Percentiles rank a stretch among this genome's conserved stretches.
These are phyloP conservation scores for Nerophis ophidion DNA, from an alignment of 2,113 vertebrate genomes.

Conservation along the genomic window DNA sequence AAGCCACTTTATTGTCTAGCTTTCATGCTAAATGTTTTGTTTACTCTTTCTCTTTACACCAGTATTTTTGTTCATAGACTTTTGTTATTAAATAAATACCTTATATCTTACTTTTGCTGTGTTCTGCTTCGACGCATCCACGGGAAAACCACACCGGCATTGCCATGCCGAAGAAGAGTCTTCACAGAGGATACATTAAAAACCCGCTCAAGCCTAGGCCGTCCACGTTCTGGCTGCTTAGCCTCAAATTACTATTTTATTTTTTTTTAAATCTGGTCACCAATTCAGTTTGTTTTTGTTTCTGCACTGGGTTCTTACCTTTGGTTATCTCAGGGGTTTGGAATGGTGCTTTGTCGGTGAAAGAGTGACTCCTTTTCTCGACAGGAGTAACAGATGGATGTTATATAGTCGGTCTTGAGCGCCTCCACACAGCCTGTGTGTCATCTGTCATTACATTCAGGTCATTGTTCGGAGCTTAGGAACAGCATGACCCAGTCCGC, in stretches of 20 bases:
- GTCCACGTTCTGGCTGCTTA: slow-evolving; percentile 45
- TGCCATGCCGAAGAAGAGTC: too few species aligned
- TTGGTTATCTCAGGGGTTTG: neutral
- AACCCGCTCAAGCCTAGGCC: slow-evolving; percentile 46
- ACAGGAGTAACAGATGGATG: slow-evolving; percentile 62
- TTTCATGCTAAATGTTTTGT: too few species aligned
- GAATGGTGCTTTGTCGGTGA: neutral
- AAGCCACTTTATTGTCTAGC: too few species aligned
- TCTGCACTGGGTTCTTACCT: neutral
- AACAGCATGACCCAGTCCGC: slow-evolving; percentile 64
- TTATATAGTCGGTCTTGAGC: slow-evolving; percentile 35
- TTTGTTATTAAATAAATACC: too few species aligned
- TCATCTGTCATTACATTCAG: slow-evolving; percentile 68
- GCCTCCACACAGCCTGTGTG: slow-evolving; percentile 49
- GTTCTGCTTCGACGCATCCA: too few species aligned
- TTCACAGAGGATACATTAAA: too few species aligned
- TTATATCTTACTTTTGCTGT: too few species aligned
- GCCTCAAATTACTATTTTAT: too few species aligned
- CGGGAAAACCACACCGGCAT: too few species aligned
- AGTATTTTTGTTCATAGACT: too few species aligned
- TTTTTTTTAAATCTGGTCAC: too few species aligned
- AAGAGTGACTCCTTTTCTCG: slow-evolving; percentile 18
- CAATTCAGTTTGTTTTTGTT: neutral
- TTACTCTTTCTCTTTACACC: too few species aligned
- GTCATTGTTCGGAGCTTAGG: slow-evolving; percentile 63